Evolutionary conservation across 2,113 vertebrate genomes (phyloP).

Genomic region (Gymnobelideus leadbeateri): DNA sequence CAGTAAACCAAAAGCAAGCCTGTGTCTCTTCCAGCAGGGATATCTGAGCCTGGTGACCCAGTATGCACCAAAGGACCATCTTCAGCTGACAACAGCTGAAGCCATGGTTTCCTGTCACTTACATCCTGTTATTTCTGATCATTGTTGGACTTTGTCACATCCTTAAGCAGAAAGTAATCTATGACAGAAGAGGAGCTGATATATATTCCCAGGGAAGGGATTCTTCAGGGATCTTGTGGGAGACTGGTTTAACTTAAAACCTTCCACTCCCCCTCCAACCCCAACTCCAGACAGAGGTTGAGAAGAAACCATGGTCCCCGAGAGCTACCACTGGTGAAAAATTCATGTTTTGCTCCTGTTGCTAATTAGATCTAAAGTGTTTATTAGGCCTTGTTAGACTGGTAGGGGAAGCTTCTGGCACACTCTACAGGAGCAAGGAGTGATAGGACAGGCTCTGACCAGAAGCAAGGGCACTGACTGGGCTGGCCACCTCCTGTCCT

Average conservation of each 20-base stretch:
- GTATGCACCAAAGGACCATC: conserved; percentile 32
- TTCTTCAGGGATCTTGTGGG: neutral
- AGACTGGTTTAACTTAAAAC: neutral
- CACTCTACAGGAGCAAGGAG: neutral
- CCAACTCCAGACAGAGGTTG: no score
- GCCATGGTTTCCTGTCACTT: neutral
- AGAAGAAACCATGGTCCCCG: neutral
- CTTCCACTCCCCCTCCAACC: no score
- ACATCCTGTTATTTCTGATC: conserved; percentile 8
- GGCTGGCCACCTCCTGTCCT: neutral
- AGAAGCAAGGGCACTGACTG: conserved; percentile 7
- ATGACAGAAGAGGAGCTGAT: neutral
- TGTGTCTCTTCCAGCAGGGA: neutral
- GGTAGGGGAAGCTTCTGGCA: neutral
- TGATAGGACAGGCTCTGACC: neutral
- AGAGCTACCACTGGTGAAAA: neutral
- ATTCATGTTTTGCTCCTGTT: neutral
- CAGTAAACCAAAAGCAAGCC: neutral
- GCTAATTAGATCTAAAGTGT: neutral
- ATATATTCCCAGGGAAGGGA: neutral
- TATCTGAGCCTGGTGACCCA: neutral
- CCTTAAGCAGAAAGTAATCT: neutral
- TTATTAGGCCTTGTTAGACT: neutral
- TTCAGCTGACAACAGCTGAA: neutral
- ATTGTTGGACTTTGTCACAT: neutral